Percentiles rank a stretch among this genome's conserved stretches.
Conservation (phyloP, 2,888 invertebrate genomes). For the Erebia epiphron region DNA sequence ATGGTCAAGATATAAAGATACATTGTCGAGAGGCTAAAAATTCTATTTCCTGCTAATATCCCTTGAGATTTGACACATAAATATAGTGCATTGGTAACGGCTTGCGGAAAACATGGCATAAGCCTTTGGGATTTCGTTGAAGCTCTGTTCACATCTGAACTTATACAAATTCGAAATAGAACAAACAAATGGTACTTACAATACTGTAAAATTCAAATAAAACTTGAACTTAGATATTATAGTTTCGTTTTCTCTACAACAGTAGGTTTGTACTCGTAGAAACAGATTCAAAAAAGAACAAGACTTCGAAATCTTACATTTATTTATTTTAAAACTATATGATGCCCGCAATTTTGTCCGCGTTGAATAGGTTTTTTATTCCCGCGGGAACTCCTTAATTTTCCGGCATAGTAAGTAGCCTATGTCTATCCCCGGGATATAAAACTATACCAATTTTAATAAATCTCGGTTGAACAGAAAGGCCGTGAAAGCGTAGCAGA, state of each 20-base stretch:
- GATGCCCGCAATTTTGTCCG: too few relatives aligned
- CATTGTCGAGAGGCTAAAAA: slow-evolving; percentile 17
- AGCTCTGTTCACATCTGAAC: slow-evolving; percentile 33
- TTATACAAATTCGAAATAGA: slow-evolving; percentile 33
- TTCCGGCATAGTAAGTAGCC: too few relatives aligned
- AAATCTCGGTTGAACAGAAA: too few relatives aligned
- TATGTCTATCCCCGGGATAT: too few relatives aligned
- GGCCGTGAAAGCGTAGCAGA: too few relatives aligned
- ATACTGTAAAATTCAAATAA: slow-evolving; percentile 12
- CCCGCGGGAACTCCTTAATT: too few relatives aligned
- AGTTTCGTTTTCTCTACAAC: neutral
- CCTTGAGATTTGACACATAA: slow-evolving; percentile 31
- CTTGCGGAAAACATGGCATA: slow-evolving; percentile 31
- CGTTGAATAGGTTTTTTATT: too few relatives aligned
- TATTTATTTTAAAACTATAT: too few relatives aligned
- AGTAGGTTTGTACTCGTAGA: neutral
- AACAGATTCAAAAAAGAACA: neutral
- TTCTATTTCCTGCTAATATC: slow-evolving; percentile 31
- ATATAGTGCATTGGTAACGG: slow-evolving; percentile 33
- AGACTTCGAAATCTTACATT: too few relatives aligned
- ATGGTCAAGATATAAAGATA: neutral
- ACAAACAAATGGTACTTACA: slow-evolving; percentile 29
- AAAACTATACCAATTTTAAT: too few relatives aligned
- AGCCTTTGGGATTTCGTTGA: slow-evolving; percentile 28
- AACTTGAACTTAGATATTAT: neutral